Evolutionary conservation across 1,140 invertebrate species (phyloP), one percentile per base, ranked within the genome.

Genomic region (Octopus sinensis): DNA sequence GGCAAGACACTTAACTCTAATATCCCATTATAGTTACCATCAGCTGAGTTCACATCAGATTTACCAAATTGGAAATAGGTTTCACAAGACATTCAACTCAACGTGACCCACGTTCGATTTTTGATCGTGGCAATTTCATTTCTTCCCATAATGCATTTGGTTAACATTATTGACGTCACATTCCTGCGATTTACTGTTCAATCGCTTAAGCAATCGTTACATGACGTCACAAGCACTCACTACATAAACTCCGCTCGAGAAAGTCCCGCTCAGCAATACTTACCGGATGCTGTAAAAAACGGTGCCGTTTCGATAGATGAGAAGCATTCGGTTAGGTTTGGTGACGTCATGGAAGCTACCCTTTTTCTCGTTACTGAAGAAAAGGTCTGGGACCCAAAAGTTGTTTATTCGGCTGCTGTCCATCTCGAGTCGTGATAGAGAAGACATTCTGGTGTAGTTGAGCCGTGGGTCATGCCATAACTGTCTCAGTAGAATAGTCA

Each of bases 331-430:
- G 87, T 94, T 94, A 5, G 94, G 93, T 17, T 94, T 92, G 4
- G 89, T 90, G 53, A 90, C 86, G 9, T 85, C 76, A 80, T 89
- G 88, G 79, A 88, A 85, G 62, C 80, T 80, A 4, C 86, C 93
- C 82, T 93, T 91, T 88, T 94, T 94, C 52, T 93, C 93, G 86
- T 94, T 94, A 23, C 93, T 92, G 86, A 94, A 94, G 87, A 94
- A 94, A 4, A 93, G 92, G 86, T 94, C 93, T 0, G 94, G 94
- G 80, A 94, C 93, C 94, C 94, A 94, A 79, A 94, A 92, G 75
- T 91, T 89, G 83, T 92, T 77, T 98, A 88, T 95, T 95, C 92
- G 97, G 96, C 89, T 96, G 92, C 83, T 96, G 97, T 91, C 97
- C 10, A 89, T 81, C 79, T 88, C 86, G 4, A 88, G 75, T 1